Conservation (phyloP, 2,888 invertebrate genomes). For the Ceramica pisi region DNA sequence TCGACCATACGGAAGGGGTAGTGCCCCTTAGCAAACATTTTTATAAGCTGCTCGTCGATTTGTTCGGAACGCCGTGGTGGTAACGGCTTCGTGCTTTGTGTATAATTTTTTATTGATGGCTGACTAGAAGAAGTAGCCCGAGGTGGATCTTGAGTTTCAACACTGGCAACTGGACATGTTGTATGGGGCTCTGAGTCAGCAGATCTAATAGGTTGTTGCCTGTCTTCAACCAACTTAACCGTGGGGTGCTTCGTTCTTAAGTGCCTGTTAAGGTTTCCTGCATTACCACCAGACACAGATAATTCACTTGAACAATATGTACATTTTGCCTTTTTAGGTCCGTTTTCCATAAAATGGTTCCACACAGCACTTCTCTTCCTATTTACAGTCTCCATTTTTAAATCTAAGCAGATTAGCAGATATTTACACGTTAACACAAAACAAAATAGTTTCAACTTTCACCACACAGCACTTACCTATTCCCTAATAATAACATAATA, state of each 20-base stretch:
- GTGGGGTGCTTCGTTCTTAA: conserved; percentile 41
- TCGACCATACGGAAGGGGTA: conserved; percentile 56
- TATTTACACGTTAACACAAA: no score
- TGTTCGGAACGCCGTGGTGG: conserved; percentile 10
- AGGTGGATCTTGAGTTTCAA: conserved; percentile 10
- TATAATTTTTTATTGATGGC: background rate
- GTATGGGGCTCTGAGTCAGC: conserved; percentile 2
- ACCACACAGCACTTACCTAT: no score
- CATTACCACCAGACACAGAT: conserved; percentile 35
- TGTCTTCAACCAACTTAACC: conserved; percentile 10
- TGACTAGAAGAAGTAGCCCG: conserved; percentile 5
- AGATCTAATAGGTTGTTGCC: conserved; percentile 1
- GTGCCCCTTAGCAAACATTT: conserved; percentile 55
- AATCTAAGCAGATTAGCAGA: background rate
- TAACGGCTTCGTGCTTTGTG: conserved; percentile 14
- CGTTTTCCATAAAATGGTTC: conserved; percentile 14
- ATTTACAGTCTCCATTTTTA: conserved; percentile 6
- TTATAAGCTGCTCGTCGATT: conserved; percentile 52
- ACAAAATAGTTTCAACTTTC: no score
- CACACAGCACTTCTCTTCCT: conserved; percentile 22
- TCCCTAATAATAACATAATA: no score
- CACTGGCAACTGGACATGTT: conserved; percentile 6
- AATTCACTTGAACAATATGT: conserved; percentile 33
- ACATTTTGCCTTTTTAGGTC: conserved; percentile 40
- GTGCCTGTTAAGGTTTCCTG: conserved; percentile 42